Evolutionary conservation across 1,140 invertebrate species (phyloP).

Genomic region (Pseudomyrmex cubaensis): DNA sequence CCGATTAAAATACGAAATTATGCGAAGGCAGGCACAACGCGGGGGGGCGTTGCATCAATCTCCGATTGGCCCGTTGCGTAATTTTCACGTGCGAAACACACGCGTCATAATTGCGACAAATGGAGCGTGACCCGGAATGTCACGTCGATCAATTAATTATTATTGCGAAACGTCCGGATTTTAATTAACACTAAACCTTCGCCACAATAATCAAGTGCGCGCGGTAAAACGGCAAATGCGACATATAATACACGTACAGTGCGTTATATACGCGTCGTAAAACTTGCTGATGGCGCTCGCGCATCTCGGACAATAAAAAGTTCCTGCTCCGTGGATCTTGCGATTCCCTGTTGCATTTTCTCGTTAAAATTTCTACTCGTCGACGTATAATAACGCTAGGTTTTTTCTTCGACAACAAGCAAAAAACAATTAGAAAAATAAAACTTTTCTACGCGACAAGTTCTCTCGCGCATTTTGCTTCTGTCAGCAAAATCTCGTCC

Average conservation of each 20-base stretch:
- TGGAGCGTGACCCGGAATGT: slow-evolving; percentile 2
- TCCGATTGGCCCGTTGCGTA: not conserved
- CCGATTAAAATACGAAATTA: slow-evolving; percentile 38
- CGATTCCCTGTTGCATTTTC: slow-evolving; percentile 17
- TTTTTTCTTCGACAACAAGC: not conserved
- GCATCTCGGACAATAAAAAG: not conserved
- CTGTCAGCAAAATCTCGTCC: not conserved
- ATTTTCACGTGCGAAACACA: not conserved
- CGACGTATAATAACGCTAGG: not conserved
- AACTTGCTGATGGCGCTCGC: slow-evolving; percentile 7
- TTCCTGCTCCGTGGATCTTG: not conserved
- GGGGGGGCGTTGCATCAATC: slow-evolving; percentile 24
- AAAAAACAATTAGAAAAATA: slow-evolving; percentile 14
- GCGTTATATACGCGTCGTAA: slow-evolving; percentile 32
- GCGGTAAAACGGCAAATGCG: slow-evolving; percentile 12
- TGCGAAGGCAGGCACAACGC: not conserved
- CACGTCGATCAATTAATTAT: slow-evolving; percentile 50
- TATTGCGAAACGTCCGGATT: slow-evolving; percentile 12
- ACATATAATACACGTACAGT: slow-evolving; percentile 4
- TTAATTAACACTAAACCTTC: slow-evolving; percentile 29
- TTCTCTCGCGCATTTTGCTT: slow-evolving; percentile 8
- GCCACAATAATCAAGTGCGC: slow-evolving; percentile 44
- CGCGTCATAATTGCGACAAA: not conserved
- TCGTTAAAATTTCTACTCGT: slow-evolving; percentile 33
- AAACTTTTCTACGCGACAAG: not conserved